Evolutionary conservation across 2,797 vertebrate genomes (phyloP), one percentile per base, ranked within the genome.

Genomic region (Brachyrhaphis roseni): DNA sequence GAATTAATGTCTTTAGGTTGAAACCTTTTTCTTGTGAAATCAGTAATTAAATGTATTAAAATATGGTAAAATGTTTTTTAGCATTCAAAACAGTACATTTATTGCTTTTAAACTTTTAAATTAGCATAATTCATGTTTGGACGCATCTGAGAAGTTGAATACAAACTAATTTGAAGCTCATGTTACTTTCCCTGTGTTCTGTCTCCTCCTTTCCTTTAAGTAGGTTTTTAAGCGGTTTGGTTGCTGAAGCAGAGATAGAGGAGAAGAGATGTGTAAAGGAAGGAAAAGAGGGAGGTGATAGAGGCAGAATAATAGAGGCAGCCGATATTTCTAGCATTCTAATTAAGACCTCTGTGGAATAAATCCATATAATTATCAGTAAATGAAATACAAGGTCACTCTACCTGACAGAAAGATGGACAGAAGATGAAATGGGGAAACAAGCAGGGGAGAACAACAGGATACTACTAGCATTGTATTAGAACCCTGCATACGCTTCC

Each of bases 331-430:
- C 97, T 96, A 97, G 97, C 97, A 97, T 98, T 99, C 97, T 99
- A 98, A 99, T 99, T 98, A 99, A 98, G 98, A 97, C 96, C 96
- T 97, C 97, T 94, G 82, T 97, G 96, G 97, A 99, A 98, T 98
- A 99, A 98, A 98, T 98, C 97, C 97, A 98, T 98, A 98, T 98
- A 98, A 98, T 99, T 98, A 99, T 98, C 97, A 97, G 97, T 98
- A 97, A 99, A 99, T 99, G 96, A 98, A 98, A 98, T 97, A 99
- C 97, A 99, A 98, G 98, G 97, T 98, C 97, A 98, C 78, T 98
- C 82, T 96, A 97, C 72, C 88, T 91, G 90, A 89, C 39, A 83
- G 84, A 88, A 85, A 82, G 85, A 82, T 83, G 85, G 80, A 84
- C 18, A 20, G 39, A 75, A 68, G 62, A 51, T 62, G 80, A 81